Conservation (phyloP, 2,888 invertebrate genomes). For the Phengaris arion region DNA sequence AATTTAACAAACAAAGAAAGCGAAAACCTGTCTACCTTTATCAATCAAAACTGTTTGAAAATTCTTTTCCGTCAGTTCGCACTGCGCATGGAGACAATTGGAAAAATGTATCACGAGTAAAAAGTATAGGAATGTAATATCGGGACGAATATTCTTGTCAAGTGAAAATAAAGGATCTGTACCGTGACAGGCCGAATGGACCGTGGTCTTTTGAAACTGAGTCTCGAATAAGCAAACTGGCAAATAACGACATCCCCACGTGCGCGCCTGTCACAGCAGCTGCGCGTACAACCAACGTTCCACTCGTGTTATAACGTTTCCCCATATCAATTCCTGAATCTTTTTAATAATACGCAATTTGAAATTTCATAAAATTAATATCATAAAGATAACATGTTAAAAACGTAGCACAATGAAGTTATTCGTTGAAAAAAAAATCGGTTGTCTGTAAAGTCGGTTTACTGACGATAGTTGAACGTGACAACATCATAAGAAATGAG, state of each 20-base stretch:
- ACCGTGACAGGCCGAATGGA: conserved; percentile 75
- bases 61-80: conserved; percentile 75
- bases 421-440: too few relatives aligned
- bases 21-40: conserved; percentile 78
- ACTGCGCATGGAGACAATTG: conserved; percentile 70
- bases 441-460: too few relatives aligned
- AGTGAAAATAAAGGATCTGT: conserved; percentile 75
- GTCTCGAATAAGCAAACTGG: conserved; percentile 74
- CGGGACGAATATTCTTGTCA: conserved; percentile 76
- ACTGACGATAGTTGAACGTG: too few relatives aligned
- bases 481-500: too few relatives aligned
- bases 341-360: background rate
- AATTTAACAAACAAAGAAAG: conserved; percentile 78
- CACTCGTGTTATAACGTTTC: background rate
- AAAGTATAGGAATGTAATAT: conserved; percentile 78
- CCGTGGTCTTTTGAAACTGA: conserved; percentile 71
- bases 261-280: conserved; percentile 59
- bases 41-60: conserved; percentile 79
- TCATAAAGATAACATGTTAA: too few relatives aligned
- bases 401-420: background rate
- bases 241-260: conserved; percentile 68
- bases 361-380: too few relatives aligned
- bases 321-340: background rate
- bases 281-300: conserved; percentile 51
- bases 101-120: conserved; percentile 78